Evolutionary conservation across 2,888 invertebrate genomes (phyloP), one percentile per base, ranked within the genome.

Genomic region (Lathronympha strigana): DNA sequence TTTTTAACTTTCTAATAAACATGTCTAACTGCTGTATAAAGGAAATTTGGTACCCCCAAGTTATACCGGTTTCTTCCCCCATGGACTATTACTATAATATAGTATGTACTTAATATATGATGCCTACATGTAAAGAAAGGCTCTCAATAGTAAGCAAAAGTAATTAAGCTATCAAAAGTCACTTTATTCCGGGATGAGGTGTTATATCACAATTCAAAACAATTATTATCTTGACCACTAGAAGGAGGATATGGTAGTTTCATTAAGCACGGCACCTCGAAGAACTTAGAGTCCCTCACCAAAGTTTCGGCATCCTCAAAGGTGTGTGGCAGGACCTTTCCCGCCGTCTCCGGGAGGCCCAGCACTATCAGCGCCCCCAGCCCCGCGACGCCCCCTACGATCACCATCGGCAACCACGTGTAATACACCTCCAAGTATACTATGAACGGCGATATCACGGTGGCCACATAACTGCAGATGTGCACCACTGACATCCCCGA

Each of bases 221-320:
- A 45, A 43, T 45, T 13, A 31, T 57, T 57, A 4, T 43, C 43
- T 9, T 45, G 31, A 19, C 57, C 57, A 2, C 45, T n/a, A 31
- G 19, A 8, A 19, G 28, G 1, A 2, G n/a, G 31, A 0, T 55
- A n/a, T 61, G 57, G 57, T 69, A n/a, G n/a, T 61, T 73, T 76
- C 63, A 69, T 72, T 49, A 81, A 68, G 73, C 71, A 82, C n/a
- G 85, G 84, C 17, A 88, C 68, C 28, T 84, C 84, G 68, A 84
- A 83, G 28, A 84, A 74, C 13, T 73, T 78, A 50, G 80, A 80
- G 23, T 73, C 78, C 40, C 54, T 78, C 0, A 82, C 74, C 38
- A 90, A 66, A 4, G 72, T 68, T 67, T 89, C 89, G 1, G 88
- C 82, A 38, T 86, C 87, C 8, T 86, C 84, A 71, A 89, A 89